Evolutionary conservation across 2,113 vertebrate species (phyloP), one percentile per base, ranked within the genome.

Genomic region (Taurulus bubalis): DNA sequence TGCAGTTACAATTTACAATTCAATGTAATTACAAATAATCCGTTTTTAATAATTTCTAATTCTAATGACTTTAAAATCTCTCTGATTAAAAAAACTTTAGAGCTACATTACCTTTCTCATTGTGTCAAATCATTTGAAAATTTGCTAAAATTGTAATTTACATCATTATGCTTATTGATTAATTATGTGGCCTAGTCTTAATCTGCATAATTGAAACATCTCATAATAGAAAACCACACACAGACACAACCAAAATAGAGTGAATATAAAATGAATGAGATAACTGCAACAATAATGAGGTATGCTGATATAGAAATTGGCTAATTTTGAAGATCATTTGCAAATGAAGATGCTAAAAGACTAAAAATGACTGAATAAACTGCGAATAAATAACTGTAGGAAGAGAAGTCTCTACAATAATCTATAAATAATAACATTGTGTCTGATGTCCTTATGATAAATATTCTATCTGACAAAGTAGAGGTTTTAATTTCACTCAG

Each of bases 121-220:
- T 80, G 71, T 8, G 75, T 53, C 45, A 78, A 65, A 63, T 85
- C 36, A 79, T 90, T 72, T 53, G 22, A 87, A 76, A 71, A 80
- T 75, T 8, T 51, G 26, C 56, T 63, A 71, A 83, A 75, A 77
- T 83, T 4, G 42, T 82, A 58, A 85, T 86, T 87, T 40, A 59
- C 76, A 38, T 88, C 14, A 85, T 89, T 80, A 80, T 64, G 80
- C 58, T 77, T 84, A 80, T 83, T 82, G 86, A 80, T 83, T 85
- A 49, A 74, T 90, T 73, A 87, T 20, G 42, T 85, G 71, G 60
- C 47, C 38, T 34, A 38, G 16, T 75, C 85, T 87, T 62, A 78
- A 40, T 88, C 59, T 64, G 77, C 40, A 79, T 42, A 40, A 79
- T 36, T 88, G 30, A 79, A 84, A 75, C 30, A 30, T 22, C 26